Base-by-base conservation (phyloP, 2,888 invertebrate species). In the Girardia tigrina region DNA sequence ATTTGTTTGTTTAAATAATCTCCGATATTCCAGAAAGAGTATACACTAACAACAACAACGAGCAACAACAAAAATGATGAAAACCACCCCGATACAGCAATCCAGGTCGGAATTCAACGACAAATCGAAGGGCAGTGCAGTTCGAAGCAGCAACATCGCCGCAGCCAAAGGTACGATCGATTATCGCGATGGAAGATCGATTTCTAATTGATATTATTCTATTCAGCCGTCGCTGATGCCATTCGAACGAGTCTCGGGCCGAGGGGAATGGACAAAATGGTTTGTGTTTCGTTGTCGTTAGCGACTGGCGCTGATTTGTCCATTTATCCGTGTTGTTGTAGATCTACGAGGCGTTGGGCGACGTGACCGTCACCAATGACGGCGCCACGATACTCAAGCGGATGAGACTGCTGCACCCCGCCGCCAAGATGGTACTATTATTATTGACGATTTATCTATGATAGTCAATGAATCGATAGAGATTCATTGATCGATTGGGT, bases 221-320 rank as follows among this genome's bases (percentile, higher is more conserved):
- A n/a, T 88, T 77, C 85, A 94, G 95, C 97, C 86, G 94, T 98
- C 75, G 91, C 94, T 78, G 93, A 95, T 91, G 95, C 97, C 16
- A 92, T 99, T 81, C 90, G 97, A 78, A 99, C 98, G 16, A 95
- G 95, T 86, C 88, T 98, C 85, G 98, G 98, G 1, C 98, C 98
- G 26, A 88, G 92, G 80, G 97, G 98, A 78, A 98, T 98, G 98
- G 98, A 98, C 84, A 98, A 98, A 88, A 98, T 98, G 98, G 91
- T 91, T 87, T 78, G 78, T 28, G 6, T 16, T 26, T 77, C n/a
- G 12, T 26, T 77, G 16, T 28, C 26, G 16, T 26, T 20, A 36
- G 14, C n/a, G 23, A 72, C n/a, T 16, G n/a, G 8, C 28, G n/a
- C 8, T 26, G 28, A 27, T 26, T 27, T 16, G 20, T 70, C n/a